These are phyloP conservation scores for Pocillopora verrucosa DNA, from an alignment of 64 coral and sea anemone genomes.

Conservation along the genomic window DNA sequence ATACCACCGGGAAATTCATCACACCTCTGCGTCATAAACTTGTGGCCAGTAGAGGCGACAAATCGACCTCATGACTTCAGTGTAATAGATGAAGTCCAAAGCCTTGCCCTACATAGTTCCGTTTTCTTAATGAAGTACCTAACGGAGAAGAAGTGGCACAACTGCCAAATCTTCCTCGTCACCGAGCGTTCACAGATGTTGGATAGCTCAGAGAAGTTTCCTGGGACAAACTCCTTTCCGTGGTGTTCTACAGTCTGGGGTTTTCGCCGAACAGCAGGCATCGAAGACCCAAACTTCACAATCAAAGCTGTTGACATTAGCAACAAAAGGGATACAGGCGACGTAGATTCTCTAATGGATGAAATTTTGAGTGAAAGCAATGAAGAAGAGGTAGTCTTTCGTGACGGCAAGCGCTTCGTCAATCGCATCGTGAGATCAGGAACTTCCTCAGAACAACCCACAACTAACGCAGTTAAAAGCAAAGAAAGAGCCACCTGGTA, in stretches of 20 bases:
- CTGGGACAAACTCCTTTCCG: background rate
- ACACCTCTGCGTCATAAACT: background rate
- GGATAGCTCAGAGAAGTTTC: background rate
- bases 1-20: background rate
- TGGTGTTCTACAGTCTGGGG: slow-evolving; percentile 56
- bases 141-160: background rate
- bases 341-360: slow-evolving; percentile 1
- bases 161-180: slow-evolving; percentile 14
- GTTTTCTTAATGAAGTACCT: slow-evolving; percentile 21
- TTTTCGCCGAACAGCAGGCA: slow-evolving; percentile 17
- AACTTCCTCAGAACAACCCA: background rate
- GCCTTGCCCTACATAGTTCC: slow-evolving; percentile 26
- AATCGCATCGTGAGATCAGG: slow-evolving; percentile 1
- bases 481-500: background rate
- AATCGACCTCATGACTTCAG: background rate
- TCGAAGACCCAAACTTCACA: background rate
- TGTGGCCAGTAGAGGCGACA: slow-evolving; percentile 33
- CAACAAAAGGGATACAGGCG: background rate
- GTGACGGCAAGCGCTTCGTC: background rate
- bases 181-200: slow-evolving; percentile 20
- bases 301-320: slow-evolving; percentile 32
- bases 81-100: slow-evolving; percentile 23
- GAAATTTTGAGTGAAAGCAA: background rate
- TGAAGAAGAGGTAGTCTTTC: slow-evolving; percentile 41
- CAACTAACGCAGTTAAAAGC: background rate